Evolutionary conservation across 1,140 invertebrate species (phyloP), one percentile per base, ranked within the genome.

Genomic region (Lutraria rhynchaena): DNA sequence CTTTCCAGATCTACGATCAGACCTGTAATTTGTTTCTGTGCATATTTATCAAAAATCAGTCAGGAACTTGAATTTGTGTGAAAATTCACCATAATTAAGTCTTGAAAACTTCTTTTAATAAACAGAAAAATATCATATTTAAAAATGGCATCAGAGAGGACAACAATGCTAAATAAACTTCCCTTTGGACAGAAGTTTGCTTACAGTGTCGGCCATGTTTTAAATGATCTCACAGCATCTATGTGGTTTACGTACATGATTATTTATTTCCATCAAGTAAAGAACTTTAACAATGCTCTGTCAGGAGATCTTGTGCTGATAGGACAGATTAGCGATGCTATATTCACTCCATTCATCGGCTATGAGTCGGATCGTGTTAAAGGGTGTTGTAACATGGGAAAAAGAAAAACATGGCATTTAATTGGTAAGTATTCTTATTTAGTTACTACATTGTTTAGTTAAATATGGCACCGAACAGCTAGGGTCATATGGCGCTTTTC

Each of bases 211-310:
- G 97, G 96, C 0, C 98, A 99, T 93, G 95, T 99, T 37, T 93
- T 98, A 33, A 99, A 99, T 92, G 98, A 99, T 93, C 94, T 99
- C 7, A 98, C 97, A 93, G 97, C 98, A 44, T 97, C 97, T 60
- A 96, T 99, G 94, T 99, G 98, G 98, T 99, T 99, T 91, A 97
- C 97, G 0, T 99, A 99, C 93, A 93, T 98, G n/a, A 93, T 99
- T 84, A 95, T 99, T 24, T 99, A 95, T 92, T 96, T 98, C 89
- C 96, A 98, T 90, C 94, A 96, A 88, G 96, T 99, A 2, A 92
- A 91, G n/a, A 87, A 87, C 9, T 96, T 99, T 90, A 94, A 94
- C 89, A 95, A 95, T 85, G 92, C 93, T 15, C 93, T 95, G 87
- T 95, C 98, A 2, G 98, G 98, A 35, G 91, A 88, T 51, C 70